Percentiles rank a stretch among this genome's conserved stretches.
These are phyloP conservation scores for Drosophila sp. DNA, from an alignment of 1,140 invertebrate genomes.

Conservation along the genomic window DNA sequence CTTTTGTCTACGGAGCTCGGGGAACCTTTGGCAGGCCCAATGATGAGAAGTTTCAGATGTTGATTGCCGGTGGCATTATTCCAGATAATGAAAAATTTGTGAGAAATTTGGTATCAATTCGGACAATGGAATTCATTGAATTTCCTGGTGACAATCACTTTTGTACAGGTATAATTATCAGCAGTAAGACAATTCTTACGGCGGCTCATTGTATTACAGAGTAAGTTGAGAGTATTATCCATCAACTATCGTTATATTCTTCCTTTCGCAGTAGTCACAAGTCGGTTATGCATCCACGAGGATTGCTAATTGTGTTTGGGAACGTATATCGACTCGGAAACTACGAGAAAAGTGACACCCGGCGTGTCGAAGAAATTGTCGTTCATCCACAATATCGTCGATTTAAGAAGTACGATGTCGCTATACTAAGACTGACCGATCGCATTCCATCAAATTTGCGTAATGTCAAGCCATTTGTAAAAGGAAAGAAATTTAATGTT, in stretches of 20 bases:
- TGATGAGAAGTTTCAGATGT: conserved; percentile 58
- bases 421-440: conserved; percentile 25
- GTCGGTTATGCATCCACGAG: conserved; percentile 47
- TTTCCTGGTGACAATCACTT: conserved; percentile 63
- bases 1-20: background rate
- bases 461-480: conserved; percentile 26
- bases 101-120: conserved; percentile 57
- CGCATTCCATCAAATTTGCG: conserved; percentile 36
- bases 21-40: conserved; percentile 35
- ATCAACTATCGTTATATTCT: background rate
- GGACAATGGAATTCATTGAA: conserved; percentile 40
- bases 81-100: conserved; percentile 6
- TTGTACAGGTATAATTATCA: conserved; percentile 60
- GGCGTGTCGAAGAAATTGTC: conserved; percentile 31
- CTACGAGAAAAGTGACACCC: background rate
- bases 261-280: conserved; percentile 41
- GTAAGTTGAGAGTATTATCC: conserved; percentile 29
- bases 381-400: conserved; percentile 54
- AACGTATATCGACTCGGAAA: background rate
- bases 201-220: conserved; percentile 67
- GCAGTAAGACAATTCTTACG: conserved; percentile 52
- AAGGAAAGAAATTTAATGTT: background rate
- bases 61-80: conserved; percentile 51
- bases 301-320: conserved; percentile 50
- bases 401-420: conserved; percentile 48